phyloP scores from a whole-genome alignment of 2,888 invertebrate genomes.

The Antheraea assamensis region DNA sequence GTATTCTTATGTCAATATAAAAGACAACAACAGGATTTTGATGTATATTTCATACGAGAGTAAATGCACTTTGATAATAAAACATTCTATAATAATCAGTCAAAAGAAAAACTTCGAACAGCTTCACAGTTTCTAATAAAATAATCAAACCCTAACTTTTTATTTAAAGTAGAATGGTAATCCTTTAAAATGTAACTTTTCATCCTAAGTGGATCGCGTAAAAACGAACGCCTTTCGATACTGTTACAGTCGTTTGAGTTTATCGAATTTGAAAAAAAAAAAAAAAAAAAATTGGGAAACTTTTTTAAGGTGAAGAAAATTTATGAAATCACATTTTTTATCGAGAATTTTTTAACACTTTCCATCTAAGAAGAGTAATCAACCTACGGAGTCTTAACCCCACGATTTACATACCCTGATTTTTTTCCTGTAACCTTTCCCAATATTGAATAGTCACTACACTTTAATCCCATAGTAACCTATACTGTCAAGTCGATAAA shows the following conservation, averaged over 20 bases:
- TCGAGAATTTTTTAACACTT: background rate
- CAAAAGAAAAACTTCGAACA: background rate
- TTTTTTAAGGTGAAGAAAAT: background rate
- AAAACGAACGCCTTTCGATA: background rate
- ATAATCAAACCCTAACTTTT: background rate
- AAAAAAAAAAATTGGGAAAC: background rate
- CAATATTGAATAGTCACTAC: background rate
- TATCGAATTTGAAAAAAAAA: constrained; percentile 7
- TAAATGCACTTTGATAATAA: background rate
- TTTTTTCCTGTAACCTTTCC: no score
- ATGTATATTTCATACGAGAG: background rate
- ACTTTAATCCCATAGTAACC: background rate
- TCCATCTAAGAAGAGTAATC: no score
- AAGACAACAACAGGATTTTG: background rate
- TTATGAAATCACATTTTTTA: background rate
- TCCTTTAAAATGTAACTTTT: constrained; percentile 3
- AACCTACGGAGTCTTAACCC: no score
- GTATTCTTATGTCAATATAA: background rate
- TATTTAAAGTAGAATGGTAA: background rate
- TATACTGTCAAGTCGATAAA: no score
- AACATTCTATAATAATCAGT: background rate
- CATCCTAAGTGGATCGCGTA: background rate
- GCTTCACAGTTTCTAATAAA: background rate
- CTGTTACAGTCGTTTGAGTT: background rate
- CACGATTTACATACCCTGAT: no score